Base-by-base conservation (phyloP, 2,888 invertebrate species). In the Macropis europaea region DNA sequence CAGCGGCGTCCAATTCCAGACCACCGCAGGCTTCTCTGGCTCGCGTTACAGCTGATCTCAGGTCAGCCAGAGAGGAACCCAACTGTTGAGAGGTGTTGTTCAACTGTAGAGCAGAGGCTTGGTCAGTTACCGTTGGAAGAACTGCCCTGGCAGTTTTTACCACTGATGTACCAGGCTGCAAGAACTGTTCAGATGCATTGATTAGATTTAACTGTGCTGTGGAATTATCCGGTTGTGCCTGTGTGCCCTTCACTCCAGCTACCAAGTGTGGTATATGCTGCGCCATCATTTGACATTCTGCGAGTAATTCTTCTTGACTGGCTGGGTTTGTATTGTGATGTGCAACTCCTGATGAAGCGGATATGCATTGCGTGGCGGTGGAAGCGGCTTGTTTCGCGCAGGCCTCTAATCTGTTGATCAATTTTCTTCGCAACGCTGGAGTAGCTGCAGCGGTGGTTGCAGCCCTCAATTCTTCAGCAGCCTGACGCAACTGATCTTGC, bases 391-490 rank as follows among this genome's bases (percentile, higher is more conserved):
- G 95, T 76, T 95, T 95, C 0, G 97, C 97, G 76, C 96, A 95
- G 7, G 81, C 84, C 70, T 89, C 88, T n/a, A 85, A 64, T 56
- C 83, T 81, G 4, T 32, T 75, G 17, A 96, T 94, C n/a, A 95
- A 90, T 86, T 93, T 96, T 79, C 92, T 93, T 85, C 94, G 94
- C 85, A 94, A 92, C 1, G 95, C 95, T 17, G 95, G 95, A 0
- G 93, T 94, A 1, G 96, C 96, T 50, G 98, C 97, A 59, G 97
- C 97, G 7, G 94, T 95, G 0, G 97, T 97, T 28, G 97, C 98
- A 85, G 95, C 94, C 45, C 97, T 92, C n/a, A 99, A 91, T 81
- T 98, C 97, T 86, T 99, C 98, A 0, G 99, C 99, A 0, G 99
- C 98, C 72, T 93, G 92, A 30, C 96, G 93, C 9, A 99, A 91